These are phyloP conservation scores for Plotosus lineatus DNA, from an alignment of 2,113 vertebrate species.

Conservation along the genomic window DNA sequence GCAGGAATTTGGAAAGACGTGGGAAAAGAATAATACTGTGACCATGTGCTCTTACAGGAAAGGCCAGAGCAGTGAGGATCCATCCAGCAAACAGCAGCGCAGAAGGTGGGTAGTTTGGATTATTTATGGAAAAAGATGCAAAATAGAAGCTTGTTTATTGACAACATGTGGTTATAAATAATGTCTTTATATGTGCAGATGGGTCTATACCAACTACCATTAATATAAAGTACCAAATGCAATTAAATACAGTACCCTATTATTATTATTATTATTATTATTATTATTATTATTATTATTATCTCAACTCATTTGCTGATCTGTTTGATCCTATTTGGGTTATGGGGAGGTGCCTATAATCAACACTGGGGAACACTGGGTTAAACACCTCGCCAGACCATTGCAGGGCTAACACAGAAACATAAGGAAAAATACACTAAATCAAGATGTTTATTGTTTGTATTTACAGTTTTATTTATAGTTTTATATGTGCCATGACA, in stretches of 20 bases:
- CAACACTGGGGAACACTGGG: no score
- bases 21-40: constrained; percentile 22
- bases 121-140: neutral
- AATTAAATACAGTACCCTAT: neutral
- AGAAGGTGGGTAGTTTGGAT: constrained; percentile 70
- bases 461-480: no score
- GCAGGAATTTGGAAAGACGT: constrained; percentile 11
- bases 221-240: neutral
- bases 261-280: neutral
- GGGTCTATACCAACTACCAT: neutral
- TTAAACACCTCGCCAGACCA: no score
- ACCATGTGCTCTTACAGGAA: constrained; percentile 67
- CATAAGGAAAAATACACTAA: no score
- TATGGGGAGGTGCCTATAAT: no score
- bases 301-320: no score
- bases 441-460: no score
- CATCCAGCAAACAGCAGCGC: constrained; percentile 77
- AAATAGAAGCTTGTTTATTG: neutral
- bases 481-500: no score
- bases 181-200: neutral
- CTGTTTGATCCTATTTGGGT: no score
- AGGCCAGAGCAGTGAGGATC: constrained; percentile 77
- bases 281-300: neutral
- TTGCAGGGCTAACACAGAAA: no score
- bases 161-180: neutral